Base-by-base conservation (phyloP, 2,797 vertebrate species). In the Phalanger gymnotis region DNA sequence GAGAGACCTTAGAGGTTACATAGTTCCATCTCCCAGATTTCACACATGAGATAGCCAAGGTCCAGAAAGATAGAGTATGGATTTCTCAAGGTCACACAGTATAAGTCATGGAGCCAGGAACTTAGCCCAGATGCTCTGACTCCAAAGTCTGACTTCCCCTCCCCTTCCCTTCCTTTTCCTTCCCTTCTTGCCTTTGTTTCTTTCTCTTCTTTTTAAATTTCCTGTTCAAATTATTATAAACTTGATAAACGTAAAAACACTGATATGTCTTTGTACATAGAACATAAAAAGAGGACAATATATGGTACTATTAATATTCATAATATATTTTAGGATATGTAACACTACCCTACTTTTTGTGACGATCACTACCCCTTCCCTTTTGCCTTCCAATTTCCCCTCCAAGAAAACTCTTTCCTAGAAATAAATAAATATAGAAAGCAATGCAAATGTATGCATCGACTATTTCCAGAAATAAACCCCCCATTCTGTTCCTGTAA, bases 181-280 rank as follows among this genome's bases (percentile, higher is more conserved):
- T 13, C 13, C 4, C 4, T 34, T 0, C 31, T 13, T 5, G 5
- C 16, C 16, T 1, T 2, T 19, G 0, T 73, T 25, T 47, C 2
- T 81, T 73, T 73, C 16, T 40, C 14, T 40, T 40, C n/a, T 81
- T 47, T 81, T 47, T 3, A 81, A 81, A 40, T 81, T 40, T 81
- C 2, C 2, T 47, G 47, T 81, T 81, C 7, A 25, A 81, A 11
- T 47, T 27, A 66, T 5, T 66, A n/a, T 81, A 47, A 81, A 47
- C 40, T 47, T 81, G 2, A 27, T 25, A 47, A 81, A 47, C 73
- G 47, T 10, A 47, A 81, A 73, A 81, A 25, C 73, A 11, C 5
- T 61, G 57, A 12, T 61, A 47, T 47, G 2, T 47, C 14, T 81
- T 81, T 47, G 25, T 81, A 4, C 2, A 81, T 25, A 11, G 12